These are phyloP conservation scores for Halcyon leucocephala DNA, from an alignment of 2,797 vertebrate genomes.

Conservation along the genomic window DNA sequence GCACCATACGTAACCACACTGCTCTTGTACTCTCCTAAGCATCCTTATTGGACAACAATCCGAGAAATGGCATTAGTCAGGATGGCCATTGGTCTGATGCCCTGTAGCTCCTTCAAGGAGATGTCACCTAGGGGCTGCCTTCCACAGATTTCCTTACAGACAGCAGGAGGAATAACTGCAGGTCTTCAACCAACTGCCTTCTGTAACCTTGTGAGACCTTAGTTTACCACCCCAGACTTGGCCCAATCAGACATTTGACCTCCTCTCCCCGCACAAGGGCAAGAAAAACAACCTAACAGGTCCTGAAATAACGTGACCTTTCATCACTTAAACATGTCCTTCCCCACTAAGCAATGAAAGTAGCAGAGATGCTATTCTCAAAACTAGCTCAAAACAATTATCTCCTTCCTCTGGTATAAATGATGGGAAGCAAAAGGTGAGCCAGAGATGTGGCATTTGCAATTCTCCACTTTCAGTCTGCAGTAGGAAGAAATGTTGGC, in stretches of 20 bases:
- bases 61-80: background rate
- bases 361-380: background rate
- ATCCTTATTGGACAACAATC: background rate
- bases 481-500: background rate
- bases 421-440: background rate
- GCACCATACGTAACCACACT: accelerated
- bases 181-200: background rate
- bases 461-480: constrained; percentile 2
- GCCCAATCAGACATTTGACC: background rate
- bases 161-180: background rate
- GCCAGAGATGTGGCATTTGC: background rate
- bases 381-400: background rate
- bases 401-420: background rate
- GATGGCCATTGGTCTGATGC: background rate
- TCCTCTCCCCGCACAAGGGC: background rate
- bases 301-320: background rate
- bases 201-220: background rate
- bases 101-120: background rate
- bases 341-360: background rate
- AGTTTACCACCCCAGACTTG: background rate
- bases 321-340: background rate
- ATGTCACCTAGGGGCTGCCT: background rate
- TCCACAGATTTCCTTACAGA: background rate
- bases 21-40: background rate
- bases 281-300: background rate